Percentiles rank a stretch among this genome's conserved stretches.
These are phyloP conservation scores for Gerris lacustris DNA, from an alignment of 2,888 invertebrate species.

Conservation along the genomic window DNA sequence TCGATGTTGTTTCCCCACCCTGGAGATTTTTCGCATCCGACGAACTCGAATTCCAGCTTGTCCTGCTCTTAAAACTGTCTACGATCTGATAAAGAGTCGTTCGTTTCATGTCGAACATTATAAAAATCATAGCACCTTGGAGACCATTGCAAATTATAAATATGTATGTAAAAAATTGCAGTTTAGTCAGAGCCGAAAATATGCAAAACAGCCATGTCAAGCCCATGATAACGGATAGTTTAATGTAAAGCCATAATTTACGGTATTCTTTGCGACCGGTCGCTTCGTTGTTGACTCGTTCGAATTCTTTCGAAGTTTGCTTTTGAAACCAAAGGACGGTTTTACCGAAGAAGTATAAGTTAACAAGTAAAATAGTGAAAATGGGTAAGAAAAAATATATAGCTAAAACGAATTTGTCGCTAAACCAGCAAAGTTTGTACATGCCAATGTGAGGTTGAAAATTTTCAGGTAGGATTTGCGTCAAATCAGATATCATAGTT, in stretches of 20 bases:
- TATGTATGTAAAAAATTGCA: slow-evolving; percentile 12
- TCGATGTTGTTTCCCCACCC: neutral
- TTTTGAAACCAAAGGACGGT: slow-evolving; percentile 21
- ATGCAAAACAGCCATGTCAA: slow-evolving; percentile 18
- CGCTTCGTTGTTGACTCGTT: neutral
- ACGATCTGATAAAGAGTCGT: neutral
- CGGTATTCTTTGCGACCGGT: slow-evolving; percentile 19
- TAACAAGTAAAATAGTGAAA: slow-evolving; percentile 12
- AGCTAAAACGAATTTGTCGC: slow-evolving; percentile 11
- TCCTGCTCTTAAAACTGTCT: neutral
- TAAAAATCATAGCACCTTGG: slow-evolving; percentile 21
- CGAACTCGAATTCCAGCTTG: neutral
- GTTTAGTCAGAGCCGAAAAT: slow-evolving; percentile 13
- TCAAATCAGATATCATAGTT: slow-evolving; percentile 1
- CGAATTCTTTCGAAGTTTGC: slow-evolving; percentile 10
- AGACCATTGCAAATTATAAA: slow-evolving; percentile 21
- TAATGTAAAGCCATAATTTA: slow-evolving; percentile 21
- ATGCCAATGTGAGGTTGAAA: slow-evolving; percentile 14
- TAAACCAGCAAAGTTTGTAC: slow-evolving; percentile 19
- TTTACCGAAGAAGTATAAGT: slow-evolving; percentile 14
- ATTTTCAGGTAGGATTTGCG: slow-evolving; percentile 9
- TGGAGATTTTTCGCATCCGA: neutral
- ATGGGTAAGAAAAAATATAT: slow-evolving; percentile 19
- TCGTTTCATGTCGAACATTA: slow-evolving; percentile 21
- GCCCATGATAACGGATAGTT: slow-evolving; percentile 20